Percentiles rank a stretch among this genome's conserved stretches.
phyloP scores from a whole-genome alignment of 1,140 invertebrate species.

The Heliconius hewitsoni region DNA sequence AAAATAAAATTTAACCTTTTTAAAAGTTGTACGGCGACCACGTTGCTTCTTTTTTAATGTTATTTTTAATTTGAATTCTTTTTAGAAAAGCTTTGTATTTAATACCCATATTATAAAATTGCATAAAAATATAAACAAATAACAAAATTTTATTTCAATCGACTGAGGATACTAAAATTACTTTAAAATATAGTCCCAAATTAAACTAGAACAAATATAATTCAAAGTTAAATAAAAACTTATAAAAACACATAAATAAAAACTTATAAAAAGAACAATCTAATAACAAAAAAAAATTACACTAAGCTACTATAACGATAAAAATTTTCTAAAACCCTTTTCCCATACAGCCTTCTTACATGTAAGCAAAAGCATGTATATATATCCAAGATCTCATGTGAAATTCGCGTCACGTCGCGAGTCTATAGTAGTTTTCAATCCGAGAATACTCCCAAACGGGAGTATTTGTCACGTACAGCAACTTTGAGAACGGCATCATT shows the following conservation, averaged over 20 bases:
- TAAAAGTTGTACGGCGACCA: too few species aligned
- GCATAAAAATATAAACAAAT: too few species aligned
- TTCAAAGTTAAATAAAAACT: neutral
- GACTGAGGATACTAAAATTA: too few species aligned
- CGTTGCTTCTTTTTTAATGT: too few species aligned
- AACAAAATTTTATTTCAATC: too few species aligned
- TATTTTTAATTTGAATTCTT: too few species aligned
- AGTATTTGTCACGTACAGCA: slow-evolving; percentile 77
- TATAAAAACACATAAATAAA: neutral
- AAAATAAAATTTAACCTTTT: too few species aligned
- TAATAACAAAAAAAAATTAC: neutral
- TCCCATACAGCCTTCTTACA: slow-evolving; percentile 1
- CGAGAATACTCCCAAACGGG: slow-evolving; percentile 63
- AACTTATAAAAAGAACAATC: neutral
- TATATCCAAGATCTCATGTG: slow-evolving; percentile 47
- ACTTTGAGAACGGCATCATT: slow-evolving; percentile 59
- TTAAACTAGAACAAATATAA: too few species aligned
- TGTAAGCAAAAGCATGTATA: slow-evolving; percentile 21
- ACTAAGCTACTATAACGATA: neutral
- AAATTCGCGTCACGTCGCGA: slow-evolving; percentile 67
- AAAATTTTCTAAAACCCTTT: neutral
- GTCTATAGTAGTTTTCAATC: slow-evolving; percentile 79
- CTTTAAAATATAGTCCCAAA: too few species aligned
- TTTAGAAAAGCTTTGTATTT: too few species aligned
- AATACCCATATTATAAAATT: too few species aligned